phyloP scores from a whole-genome alignment of 1,140 invertebrate species.

The Danaus plexippus region DNA sequence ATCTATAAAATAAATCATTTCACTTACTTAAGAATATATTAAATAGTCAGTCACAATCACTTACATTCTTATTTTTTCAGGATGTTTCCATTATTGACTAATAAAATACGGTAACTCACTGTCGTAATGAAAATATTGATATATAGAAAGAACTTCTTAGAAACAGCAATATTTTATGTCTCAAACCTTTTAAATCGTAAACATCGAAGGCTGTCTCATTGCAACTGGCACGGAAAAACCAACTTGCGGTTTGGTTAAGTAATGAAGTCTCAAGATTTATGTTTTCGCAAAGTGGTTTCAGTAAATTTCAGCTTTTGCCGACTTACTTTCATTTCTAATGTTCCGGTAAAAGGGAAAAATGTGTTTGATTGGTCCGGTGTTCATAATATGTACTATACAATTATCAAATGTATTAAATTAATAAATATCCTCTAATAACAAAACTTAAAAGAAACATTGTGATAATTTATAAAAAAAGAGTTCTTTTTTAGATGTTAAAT shows the following conservation, averaged over 20 bases:
- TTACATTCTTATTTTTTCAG: too few relatives aligned
- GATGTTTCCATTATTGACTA: too few relatives aligned
- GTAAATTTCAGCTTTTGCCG: slow-evolving; percentile 12
- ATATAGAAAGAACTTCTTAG: slow-evolving; percentile 18
- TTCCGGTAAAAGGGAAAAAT: too few relatives aligned
- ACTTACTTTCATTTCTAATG: not conserved
- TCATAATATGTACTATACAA: not conserved
- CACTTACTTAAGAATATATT: too few relatives aligned
- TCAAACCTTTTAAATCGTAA: slow-evolving; percentile 65
- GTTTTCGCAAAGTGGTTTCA: slow-evolving; percentile 40
- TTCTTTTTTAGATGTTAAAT: not conserved
- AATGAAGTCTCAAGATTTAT: slow-evolving; percentile 66
- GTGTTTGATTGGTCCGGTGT: too few relatives aligned
- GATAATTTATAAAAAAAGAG: slow-evolving; percentile 2
- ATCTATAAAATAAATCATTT: too few relatives aligned
- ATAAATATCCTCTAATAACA: not conserved
- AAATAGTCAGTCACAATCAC: too few relatives aligned
- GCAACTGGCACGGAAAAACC: slow-evolving; percentile 43
- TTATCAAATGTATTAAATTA: not conserved
- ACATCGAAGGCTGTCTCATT: slow-evolving; percentile 47
- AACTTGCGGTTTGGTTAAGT: slow-evolving; percentile 47
- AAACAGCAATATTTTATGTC: slow-evolving; percentile 59
- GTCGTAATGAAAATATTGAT: too few relatives aligned
- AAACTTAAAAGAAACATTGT: slow-evolving; percentile 6
- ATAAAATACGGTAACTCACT: too few relatives aligned